Conservation (phyloP, 2,113 vertebrate genomes). For the Gopherus flavomarginatus region DNA sequence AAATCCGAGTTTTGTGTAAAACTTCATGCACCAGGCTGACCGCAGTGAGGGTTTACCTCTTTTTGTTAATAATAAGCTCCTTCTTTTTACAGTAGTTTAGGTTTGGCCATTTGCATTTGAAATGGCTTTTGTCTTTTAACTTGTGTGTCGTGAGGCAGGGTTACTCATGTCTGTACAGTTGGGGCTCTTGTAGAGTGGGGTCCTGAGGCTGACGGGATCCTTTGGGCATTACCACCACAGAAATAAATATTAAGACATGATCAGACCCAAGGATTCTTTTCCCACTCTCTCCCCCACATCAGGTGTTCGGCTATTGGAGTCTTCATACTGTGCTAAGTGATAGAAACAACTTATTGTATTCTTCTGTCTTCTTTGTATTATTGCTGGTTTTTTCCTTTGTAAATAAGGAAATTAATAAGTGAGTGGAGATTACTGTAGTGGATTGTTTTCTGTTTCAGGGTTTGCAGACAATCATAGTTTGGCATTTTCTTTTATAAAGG, state of each 20-base stretch:
- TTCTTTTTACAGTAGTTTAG: fast-evolving
- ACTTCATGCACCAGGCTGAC: not conserved
- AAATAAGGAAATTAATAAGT: not conserved
- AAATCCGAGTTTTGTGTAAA: not conserved
- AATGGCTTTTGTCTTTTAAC: not conserved
- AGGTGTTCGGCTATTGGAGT: not conserved
- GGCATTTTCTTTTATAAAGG: not conserved
- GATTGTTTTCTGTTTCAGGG: not conserved
- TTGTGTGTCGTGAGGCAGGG: not conserved
- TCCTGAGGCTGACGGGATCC: fast-evolving
- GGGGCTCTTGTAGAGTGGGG: fast-evolving
- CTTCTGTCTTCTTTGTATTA: not conserved
- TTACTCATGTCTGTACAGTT: fast-evolving
- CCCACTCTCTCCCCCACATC: not conserved
- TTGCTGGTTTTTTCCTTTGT: not conserved
- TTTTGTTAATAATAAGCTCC: not conserved
- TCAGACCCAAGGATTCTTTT: not conserved
- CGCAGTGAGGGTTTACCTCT: not conserved
- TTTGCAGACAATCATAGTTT: not conserved
- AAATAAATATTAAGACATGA: not conserved
- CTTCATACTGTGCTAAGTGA: not conserved
- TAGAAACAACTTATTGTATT: not conserved
- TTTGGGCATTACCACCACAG: not conserved
- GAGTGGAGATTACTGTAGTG: not conserved
- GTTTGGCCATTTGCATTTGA: not conserved